Base-by-base conservation (phyloP, 2,888 invertebrate genomes). In the Scaptodrosophila latifasciaeformis region DNA sequence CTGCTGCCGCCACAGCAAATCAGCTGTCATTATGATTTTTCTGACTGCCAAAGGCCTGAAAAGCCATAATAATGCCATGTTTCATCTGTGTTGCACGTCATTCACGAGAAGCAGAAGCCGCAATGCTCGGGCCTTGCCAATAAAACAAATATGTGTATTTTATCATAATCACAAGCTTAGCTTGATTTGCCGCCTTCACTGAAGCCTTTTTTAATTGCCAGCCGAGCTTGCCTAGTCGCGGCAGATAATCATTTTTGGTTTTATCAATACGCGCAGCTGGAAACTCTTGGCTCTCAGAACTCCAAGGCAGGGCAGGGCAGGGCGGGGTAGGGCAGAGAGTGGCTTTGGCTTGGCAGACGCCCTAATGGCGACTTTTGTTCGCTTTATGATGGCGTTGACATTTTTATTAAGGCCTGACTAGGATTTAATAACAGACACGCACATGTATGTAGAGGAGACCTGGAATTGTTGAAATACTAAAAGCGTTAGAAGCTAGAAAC, bases 311-410 rank as follows among this genome's bases (percentile, higher is more conserved):
- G n/a, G n/a, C n/a, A n/a, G n/a, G n/a, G n/a, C n/a, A n/a, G n/a
- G n/a, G n/a, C n/a, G n/a, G n/a, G n/a, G n/a, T n/a, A n/a, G 24
- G 7, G 24, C 47, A 49, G 52, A 53, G 44, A 55, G 59, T 45
- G 59, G 51, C 58, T 65, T 70, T 72, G 52, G 12, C 46, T 27
- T 37, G 37, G 49, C 29, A 34, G 51, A 31, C 69, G 66, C 70
- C 68, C 71, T 75, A 68, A 68, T 75, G 67, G 65, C 70, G 62
- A 60, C 60, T 59, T 18, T 27, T 59, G 57, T 61, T 65, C 54
- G 52, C 49, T 77, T 77, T 77, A 77, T 77, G 74, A 63, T 45
- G 64, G 70, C 67, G 80, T 75, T 79, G 77, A 77, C 77, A 77
- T 77, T 77, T 79, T 77, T 77, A 77, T 77, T 77, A 72, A 63